phyloP scores from a whole-genome alignment of 1,140 invertebrate genomes.

The Rhizoglyphus robini region DNA sequence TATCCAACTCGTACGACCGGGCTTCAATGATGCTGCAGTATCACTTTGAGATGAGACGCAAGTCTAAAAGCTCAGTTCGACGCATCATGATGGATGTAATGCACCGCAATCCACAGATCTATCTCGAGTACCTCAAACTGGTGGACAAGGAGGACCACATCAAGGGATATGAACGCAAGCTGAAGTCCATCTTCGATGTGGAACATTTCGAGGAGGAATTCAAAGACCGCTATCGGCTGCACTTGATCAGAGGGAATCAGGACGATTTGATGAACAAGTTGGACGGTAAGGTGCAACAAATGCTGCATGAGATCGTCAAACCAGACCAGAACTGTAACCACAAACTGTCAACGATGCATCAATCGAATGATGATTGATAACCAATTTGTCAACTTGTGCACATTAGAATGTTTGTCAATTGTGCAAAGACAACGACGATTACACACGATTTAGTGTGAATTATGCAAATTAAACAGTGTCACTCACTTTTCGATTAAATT shows the following conservation, averaged over 20 bases:
- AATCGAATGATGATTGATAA: too few relatives aligned
- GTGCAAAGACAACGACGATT: too few relatives aligned
- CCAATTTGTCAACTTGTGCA: too few relatives aligned
- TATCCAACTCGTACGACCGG: background rate
- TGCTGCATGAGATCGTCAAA: background rate
- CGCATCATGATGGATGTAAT: background rate
- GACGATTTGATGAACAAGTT: background rate
- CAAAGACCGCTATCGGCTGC: background rate
- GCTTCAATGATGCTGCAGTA: slow-evolving; percentile 5
- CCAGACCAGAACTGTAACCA: background rate
- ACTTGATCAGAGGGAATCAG: background rate
- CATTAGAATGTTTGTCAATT: too few relatives aligned
- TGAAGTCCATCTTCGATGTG: background rate
- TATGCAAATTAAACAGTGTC: too few relatives aligned
- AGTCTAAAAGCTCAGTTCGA: background rate
- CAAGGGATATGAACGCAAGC: background rate
- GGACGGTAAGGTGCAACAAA: background rate
- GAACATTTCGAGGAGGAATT: background rate
- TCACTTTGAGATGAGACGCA: background rate
- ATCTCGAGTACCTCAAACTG: slow-evolving; percentile 9
- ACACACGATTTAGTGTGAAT: too few relatives aligned
- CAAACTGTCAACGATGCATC: too few relatives aligned
- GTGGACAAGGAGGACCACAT: background rate
- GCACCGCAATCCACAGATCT: background rate
- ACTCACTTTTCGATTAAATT: too few relatives aligned